These are phyloP conservation scores for Lissocephala sabroskyi DNA, from an alignment of 2,888 invertebrate species.

Conservation along the genomic window DNA sequence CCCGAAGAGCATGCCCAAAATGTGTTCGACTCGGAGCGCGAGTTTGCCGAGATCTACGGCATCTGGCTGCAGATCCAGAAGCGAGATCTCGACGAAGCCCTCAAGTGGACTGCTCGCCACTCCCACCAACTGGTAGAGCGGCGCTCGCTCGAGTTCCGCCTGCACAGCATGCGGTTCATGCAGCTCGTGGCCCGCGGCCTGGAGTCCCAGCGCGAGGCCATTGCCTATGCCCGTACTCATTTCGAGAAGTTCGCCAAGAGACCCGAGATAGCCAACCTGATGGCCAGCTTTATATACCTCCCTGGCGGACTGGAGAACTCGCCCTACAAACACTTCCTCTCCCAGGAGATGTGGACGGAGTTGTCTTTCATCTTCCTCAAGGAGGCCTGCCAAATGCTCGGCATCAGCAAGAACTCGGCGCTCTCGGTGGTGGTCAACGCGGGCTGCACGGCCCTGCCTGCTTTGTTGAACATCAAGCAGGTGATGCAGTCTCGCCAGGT, in stretches of 20 bases:
- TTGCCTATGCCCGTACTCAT: conserved; percentile 87
- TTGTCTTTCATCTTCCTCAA: conserved; percentile 91
- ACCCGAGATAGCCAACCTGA: conserved; percentile 87
- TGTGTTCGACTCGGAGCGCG: conserved; percentile 75
- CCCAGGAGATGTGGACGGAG: conserved; percentile 82
- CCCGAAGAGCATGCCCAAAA: conserved; percentile 64
- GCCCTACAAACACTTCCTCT: conserved; percentile 84
- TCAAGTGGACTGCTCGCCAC: conserved; percentile 89
- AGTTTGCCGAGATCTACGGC: conserved; percentile 86
- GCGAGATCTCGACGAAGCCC: conserved; percentile 86
- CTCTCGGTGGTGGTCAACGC: conserved; percentile 93
- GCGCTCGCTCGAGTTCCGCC: conserved; percentile 80
- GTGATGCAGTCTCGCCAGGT: conserved; percentile 92
- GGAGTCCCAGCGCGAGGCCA: conserved; percentile 85
- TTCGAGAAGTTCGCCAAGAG: conserved; percentile 85
- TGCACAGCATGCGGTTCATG: conserved; percentile 87
- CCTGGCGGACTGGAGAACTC: conserved; percentile 85
- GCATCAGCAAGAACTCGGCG: conserved; percentile 91
- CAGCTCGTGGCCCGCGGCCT: conserved; percentile 73
- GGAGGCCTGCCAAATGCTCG: conserved; percentile 93
- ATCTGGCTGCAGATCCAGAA: conserved; percentile 90
- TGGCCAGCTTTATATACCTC: conserved; percentile 88
- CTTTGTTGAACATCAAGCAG: conserved; percentile 93
- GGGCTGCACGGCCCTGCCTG: conserved; percentile 94
- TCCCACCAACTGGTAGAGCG: conserved; percentile 78